Evolutionary conservation across 1,140 invertebrate genomes (phyloP).

Genomic region (Agrypnia vestita): DNA sequence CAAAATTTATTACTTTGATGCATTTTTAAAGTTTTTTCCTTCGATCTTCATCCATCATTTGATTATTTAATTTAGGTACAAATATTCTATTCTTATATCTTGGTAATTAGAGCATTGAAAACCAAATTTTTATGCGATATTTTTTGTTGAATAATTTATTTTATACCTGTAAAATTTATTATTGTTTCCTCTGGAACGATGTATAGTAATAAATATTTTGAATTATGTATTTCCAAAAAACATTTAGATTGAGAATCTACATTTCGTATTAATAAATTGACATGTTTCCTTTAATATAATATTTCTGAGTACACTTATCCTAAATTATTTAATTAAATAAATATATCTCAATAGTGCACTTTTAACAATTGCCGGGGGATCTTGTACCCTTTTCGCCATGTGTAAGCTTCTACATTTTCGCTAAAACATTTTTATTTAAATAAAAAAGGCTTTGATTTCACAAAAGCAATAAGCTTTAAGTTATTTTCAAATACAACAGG

Average conservation of each 20-base stretch:
- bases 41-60: too few species aligned
- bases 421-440: constrained; percentile 42
- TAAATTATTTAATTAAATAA: constrained; percentile 50
- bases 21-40: too few species aligned
- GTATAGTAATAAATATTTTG: too few species aligned
- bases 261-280: constrained; percentile 48
- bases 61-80: too few species aligned
- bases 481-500: constrained; percentile 19
- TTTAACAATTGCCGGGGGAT: constrained; percentile 62
- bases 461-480: constrained; percentile 47
- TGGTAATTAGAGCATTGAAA: too few species aligned
- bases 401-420: constrained; percentile 61
- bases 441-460: constrained; percentile 51
- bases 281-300: constrained; percentile 40
- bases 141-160: too few species aligned
- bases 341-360: constrained; percentile 58
- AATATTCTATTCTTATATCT: too few species aligned
- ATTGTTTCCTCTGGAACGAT: too few species aligned
- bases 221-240: background rate
- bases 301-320: constrained; percentile 30
- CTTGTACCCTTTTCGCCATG: constrained; percentile 62
- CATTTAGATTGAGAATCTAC: constrained; percentile 8
- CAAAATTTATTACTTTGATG: too few species aligned
- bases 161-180: too few species aligned
- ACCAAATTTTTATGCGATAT: too few species aligned